These are phyloP conservation scores for Engystomops pustulosus DNA, from an alignment of 2,113 vertebrate genomes.

Conservation along the genomic window DNA sequence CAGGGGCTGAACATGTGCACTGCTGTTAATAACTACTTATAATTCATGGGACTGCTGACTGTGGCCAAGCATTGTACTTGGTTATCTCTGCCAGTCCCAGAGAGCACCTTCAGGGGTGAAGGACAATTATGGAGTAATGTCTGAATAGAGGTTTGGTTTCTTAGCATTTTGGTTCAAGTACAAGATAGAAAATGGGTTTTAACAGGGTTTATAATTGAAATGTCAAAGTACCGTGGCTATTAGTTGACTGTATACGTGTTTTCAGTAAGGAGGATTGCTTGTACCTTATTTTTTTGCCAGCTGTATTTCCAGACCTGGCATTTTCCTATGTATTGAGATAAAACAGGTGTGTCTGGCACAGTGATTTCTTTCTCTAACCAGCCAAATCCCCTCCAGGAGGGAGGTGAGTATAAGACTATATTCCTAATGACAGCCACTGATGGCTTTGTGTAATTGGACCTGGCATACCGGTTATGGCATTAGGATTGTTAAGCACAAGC, in stretches of 20 bases:
- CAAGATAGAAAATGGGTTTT: neutral
- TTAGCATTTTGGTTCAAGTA: no score
- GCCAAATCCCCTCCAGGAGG: slow-evolving; percentile 15
- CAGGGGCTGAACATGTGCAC: no score
- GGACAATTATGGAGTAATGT: no score
- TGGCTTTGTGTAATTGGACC: slow-evolving; percentile 4
- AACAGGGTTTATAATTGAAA: neutral
- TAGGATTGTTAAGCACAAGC: slow-evolving; percentile 34
- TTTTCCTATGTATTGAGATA: neutral
- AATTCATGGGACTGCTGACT: no score
- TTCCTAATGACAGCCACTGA: neutral
- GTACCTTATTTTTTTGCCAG: neutral
- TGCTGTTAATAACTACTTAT: no score
- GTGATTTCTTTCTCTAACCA: neutral
- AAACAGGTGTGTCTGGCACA: slow-evolving; percentile 20
- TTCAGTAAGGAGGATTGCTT: neutral
- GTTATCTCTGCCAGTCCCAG: no score
- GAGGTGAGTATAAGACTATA: slow-evolving; percentile 9
- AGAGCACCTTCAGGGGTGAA: no score
- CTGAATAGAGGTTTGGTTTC: no score
- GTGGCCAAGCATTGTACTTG: no score
- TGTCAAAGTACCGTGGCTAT: neutral
- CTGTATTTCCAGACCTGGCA: neutral
- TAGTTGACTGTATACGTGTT: neutral
- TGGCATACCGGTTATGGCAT: slow-evolving; percentile 30